Evolutionary conservation across 2,888 invertebrate genomes (phyloP), one percentile per base, ranked within the genome.

Genomic region (Protodeltote pygarga): DNA sequence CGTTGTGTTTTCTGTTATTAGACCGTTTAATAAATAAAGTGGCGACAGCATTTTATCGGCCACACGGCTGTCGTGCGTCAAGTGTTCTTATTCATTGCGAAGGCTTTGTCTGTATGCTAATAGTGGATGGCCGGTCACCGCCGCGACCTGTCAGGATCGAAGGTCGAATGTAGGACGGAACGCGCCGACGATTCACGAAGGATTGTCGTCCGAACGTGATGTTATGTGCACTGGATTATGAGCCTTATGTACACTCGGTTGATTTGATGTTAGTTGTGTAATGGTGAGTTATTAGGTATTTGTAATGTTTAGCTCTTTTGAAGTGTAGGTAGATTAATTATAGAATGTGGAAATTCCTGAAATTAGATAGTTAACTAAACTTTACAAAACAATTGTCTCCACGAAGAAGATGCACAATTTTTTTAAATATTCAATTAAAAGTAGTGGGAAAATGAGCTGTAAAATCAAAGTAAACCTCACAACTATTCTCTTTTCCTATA

Each of bases 81-180:
- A 85, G 81, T 80, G 77, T 80, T 85, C 84, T 83, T 86, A 83
- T 83, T 85, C 83, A 83, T 75, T 77, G 79, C 71, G 71, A 73
- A 81, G 80, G 87, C 89, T 89, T 89, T 89, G 89, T 90, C 83
- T 79, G 71, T 83, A 89, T 89, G 89, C 81, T 83, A 87, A 89
- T 89, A 72, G 62, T 67, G 71, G 69, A 77, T 80, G 81, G 85
- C 81, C 85, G 88, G 89, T 86, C 87, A 85, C 81, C 79, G 80
- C 57, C 52, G 81, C 83, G 87, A 87, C 87, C 88, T 83, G 68
- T 63, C 76, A 76, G 80, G 84, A 81, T 69, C 82, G 83, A 87
- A 89, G 89, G 88, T 88, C 86, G 83, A 78, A 76, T 87, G 86
- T 87, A 87, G 88, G 87, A 87, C 86, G 81, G 51, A 70, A 73